phyloP scores from a whole-genome alignment of 2,113 vertebrate genomes.

The Apodemus sylvaticus region DNA sequence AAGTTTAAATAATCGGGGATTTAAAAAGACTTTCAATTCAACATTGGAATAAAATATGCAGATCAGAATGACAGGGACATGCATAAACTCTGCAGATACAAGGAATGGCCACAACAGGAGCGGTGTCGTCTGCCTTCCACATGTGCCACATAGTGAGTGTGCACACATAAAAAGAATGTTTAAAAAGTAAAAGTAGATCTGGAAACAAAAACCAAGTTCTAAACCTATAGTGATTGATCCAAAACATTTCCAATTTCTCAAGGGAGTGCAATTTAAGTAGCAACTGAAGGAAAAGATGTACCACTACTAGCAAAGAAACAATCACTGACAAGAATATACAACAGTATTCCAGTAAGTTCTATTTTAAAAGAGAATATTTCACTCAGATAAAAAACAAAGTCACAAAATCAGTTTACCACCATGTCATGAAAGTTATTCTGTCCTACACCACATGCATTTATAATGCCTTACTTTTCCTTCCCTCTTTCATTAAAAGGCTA shows the following conservation, averaged over 20 bases:
- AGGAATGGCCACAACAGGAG: not conserved
- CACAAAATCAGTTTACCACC: not conserved
- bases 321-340: not conserved
- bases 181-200: not conserved
- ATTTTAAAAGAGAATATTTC: not conserved
- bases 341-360: not conserved
- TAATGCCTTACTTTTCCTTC: not conserved
- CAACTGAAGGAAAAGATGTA: not conserved
- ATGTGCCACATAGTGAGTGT: too few relatives aligned
- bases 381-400: constrained; percentile 16
- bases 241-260: constrained; percentile 47
- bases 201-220: not conserved
- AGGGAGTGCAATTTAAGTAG: not conserved
- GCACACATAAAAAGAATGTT: not conserved
- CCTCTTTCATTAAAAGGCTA: constrained; percentile 23
- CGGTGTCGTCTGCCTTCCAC: not conserved
- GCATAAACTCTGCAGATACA: not conserved
- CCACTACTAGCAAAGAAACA: not conserved
- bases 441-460: not conserved
- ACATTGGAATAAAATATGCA: not conserved
- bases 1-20: not conserved
- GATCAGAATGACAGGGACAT: not conserved
- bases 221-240: not conserved
- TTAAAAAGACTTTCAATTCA: constrained; percentile 39
- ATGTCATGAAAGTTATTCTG: constrained; percentile 10